Evolutionary conservation across 2,888 invertebrate genomes (phyloP), one percentile per base, ranked within the genome.

Genomic region (Creontiades dilutus): DNA sequence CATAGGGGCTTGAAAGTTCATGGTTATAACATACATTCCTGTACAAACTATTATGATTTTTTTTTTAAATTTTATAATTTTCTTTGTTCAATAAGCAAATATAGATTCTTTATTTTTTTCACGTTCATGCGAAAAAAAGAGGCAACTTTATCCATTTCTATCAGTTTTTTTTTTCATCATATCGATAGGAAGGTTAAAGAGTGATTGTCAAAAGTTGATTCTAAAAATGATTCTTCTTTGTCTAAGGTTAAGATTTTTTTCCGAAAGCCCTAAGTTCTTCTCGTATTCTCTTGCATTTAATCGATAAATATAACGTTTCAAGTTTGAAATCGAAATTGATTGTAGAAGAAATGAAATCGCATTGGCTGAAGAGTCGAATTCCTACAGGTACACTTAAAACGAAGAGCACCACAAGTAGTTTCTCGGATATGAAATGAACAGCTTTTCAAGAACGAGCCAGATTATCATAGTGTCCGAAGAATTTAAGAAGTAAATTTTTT

Each of bases 151-250:
- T 88, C 55, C 88, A 37, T 78, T 48, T 88, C 80, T 88, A 88
- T 88, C 68, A 86, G 68, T 75, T 78, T 76, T 19, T n/a, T n/a
- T n/a, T 87, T 55, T 57, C 23, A 55, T 61, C 57, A 28, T 88
- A 27, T 28, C 55, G 47, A 28, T 78, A 88, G 88, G 88, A 88
- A 88, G 88, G 88, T 88, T 88, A 88, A 55, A 52, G 78, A 88
- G 80, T 88, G 88, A 88, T 88, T 88, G 88, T 88, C 88, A 88
- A 88, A 86, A 88, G 88, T 88, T 88, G 88, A 88, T 88, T 88
- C 88, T 88, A 78, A 68, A 52, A 86, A 48, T 86, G 86, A 86
- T 86, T 86, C 68, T 86, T 52, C 85, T 75, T 68, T 23, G 23
- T 68, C 48, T 86, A 86, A 86, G 61, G 47, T 28, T 85, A 61